These are phyloP conservation scores for Brachypodius melanocephalos DNA, from an alignment of 2,113 vertebrate genomes.

Conservation along the genomic window DNA sequence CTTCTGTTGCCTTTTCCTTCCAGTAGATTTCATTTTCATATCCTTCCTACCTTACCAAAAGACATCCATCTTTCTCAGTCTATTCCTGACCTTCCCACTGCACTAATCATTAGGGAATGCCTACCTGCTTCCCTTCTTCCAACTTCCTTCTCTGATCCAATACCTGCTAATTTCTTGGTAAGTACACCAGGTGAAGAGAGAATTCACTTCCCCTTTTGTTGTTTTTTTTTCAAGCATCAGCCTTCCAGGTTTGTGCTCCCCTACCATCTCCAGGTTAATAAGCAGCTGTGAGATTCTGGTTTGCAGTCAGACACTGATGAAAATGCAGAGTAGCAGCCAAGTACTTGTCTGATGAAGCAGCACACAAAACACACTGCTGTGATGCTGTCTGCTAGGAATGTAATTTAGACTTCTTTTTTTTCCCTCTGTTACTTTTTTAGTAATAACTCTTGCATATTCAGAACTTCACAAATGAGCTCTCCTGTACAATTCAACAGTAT, in stretches of 20 bases:
- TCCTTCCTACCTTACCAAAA: not conserved
- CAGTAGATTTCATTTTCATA: constrained; percentile 9
- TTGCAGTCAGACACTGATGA: not conserved
- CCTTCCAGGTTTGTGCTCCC: not conserved
- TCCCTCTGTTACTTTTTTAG: not conserved
- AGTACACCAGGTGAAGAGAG: constrained; percentile 13
- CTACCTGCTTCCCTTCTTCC: constrained; percentile 18
- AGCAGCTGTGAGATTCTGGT: not conserved
- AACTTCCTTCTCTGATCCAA: constrained; percentile 68
- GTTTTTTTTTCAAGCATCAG: not conserved
- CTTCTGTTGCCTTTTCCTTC: constrained; percentile 19
- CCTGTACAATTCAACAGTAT: not conserved
- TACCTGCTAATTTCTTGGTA: constrained; percentile 35
- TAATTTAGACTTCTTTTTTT: not conserved
- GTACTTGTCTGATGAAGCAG: not conserved
- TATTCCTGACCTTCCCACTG: constrained; percentile 23
- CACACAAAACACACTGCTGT: not conserved
- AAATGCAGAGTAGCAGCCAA: not conserved
- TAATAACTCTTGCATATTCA: not conserved
- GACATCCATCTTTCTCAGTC: not conserved
- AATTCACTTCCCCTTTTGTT: not conserved
- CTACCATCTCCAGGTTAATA: not conserved
- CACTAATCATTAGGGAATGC: constrained; percentile 27
- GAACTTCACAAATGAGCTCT: not conserved
- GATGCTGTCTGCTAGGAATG: not conserved